Conservation (phyloP, 2,113 vertebrate species). For the Sialia sialis region DNA sequence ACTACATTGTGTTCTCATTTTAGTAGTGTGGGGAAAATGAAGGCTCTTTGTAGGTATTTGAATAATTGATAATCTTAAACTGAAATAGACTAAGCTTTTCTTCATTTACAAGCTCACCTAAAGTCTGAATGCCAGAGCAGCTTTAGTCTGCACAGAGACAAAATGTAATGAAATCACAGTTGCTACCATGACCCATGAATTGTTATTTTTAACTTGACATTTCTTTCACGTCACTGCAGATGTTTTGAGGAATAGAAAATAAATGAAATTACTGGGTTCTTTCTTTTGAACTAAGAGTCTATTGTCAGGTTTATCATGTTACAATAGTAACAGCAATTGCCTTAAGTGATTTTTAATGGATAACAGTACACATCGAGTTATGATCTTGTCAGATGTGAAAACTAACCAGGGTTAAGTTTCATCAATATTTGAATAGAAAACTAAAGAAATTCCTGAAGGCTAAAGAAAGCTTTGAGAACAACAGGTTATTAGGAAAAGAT, state of each 20-base stretch:
- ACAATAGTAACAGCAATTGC: slow-evolving; percentile 25
- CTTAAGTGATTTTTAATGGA: slow-evolving; percentile 56
- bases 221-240: slow-evolving; percentile 48
- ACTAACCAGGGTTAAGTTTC: background rate
- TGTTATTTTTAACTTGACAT: slow-evolving; percentile 62
- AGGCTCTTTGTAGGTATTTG: background rate
- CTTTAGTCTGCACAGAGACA: background rate
- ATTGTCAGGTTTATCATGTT: slow-evolving; percentile 47
- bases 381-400: slow-evolving; percentile 46
- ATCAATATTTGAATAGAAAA: background rate
- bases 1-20: background rate
- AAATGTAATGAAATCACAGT: slow-evolving; percentile 14
- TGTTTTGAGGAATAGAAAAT: slow-evolving; percentile 35
- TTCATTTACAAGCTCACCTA: background rate
- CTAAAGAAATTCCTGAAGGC: background rate
- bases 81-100: slow-evolving; percentile 6
- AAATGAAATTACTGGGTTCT: slow-evolving; percentile 42
- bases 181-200: slow-evolving; percentile 17
- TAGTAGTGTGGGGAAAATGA: background rate
- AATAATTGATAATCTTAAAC: slow-evolving; percentile 13
- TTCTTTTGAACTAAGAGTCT: slow-evolving; percentile 47
- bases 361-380: slow-evolving; percentile 23
- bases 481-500: background rate
- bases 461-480: background rate
- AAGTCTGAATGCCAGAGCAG: background rate